Evolutionary conservation across 2,888 invertebrate species (phyloP).

Genomic region (Cosmia trapezina): DNA sequence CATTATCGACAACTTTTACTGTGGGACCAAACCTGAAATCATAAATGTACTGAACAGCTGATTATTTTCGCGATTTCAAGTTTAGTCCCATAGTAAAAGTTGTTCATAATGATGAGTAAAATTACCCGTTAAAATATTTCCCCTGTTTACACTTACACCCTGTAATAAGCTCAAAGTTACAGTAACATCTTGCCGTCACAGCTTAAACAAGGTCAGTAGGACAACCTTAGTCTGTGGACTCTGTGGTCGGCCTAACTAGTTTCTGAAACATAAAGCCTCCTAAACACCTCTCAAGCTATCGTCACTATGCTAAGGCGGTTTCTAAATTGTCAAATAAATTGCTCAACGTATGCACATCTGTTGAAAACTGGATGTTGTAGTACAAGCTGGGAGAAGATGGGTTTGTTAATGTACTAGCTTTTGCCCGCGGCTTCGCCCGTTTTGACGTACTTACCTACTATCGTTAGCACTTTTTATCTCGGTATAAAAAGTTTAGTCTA

Average conservation of each 20-base stretch:
- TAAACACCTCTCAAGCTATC: slow-evolving; percentile 14
- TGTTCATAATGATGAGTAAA: too few relatives aligned
- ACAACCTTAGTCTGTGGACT: slow-evolving; percentile 5
- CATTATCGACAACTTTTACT: too few relatives aligned
- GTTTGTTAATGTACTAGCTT: neutral
- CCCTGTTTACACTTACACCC: too few relatives aligned
- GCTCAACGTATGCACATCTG: slow-evolving; percentile 19
- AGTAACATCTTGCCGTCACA: slow-evolving; percentile 10
- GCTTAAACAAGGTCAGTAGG: slow-evolving; percentile 37
- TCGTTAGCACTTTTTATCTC: too few relatives aligned
- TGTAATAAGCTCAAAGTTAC: neutral
- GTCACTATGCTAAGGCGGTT: neutral
- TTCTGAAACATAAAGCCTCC: slow-evolving; percentile 26
- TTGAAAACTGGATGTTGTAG: slow-evolving; percentile 1
- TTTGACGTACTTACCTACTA: too few relatives aligned
- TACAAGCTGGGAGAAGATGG: neutral
- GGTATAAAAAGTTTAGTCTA: too few relatives aligned
- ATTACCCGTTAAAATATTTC: too few relatives aligned
- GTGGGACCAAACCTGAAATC: too few relatives aligned
- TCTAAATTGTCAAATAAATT: slow-evolving; percentile 33
- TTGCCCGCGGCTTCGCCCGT: too few relatives aligned
- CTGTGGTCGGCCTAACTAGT: slow-evolving; percentile 34
- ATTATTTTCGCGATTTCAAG: too few relatives aligned
- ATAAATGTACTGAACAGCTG: too few relatives aligned
- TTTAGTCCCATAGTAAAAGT: too few relatives aligned